Evolutionary conservation across 2,888 invertebrate genomes (phyloP).

Genomic region (Agrochola circellaris): DNA sequence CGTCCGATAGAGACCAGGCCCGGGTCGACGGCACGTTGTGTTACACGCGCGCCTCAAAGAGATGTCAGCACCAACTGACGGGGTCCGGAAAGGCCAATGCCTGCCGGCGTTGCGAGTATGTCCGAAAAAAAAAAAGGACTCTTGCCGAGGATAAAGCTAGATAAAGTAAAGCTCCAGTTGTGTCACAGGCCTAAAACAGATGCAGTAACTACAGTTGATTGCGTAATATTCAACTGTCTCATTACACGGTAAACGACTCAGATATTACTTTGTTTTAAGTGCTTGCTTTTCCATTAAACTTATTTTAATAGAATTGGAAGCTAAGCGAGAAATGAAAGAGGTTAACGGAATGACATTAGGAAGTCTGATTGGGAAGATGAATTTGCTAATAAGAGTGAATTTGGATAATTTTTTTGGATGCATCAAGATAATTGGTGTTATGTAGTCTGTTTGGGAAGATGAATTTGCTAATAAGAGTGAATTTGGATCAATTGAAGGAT

Average conservation of each 20-base stretch:
- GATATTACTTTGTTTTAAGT: constrained; percentile 51
- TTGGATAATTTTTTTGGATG: too few relatives aligned
- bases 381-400: not conserved
- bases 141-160: not conserved
- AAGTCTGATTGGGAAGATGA: not conserved
- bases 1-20: too few relatives aligned
- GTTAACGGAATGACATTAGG: not conserved
- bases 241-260: constrained; percentile 60
- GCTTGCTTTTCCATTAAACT: constrained; percentile 39
- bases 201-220: constrained; percentile 38
- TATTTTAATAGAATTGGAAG: constrained; percentile 32
- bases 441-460: not conserved
- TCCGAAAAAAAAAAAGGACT: too few relatives aligned
- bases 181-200: constrained; percentile 27
- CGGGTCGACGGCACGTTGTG: too few relatives aligned
- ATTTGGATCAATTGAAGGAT: not conserved
- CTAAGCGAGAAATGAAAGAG: constrained; percentile 31
- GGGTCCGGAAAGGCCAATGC: too few relatives aligned
- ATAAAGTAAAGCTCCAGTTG: constrained; percentile 4
- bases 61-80: too few relatives aligned
- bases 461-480: not conserved
- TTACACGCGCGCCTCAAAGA: too few relatives aligned
- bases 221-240: constrained; percentile 32
- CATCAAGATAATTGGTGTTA: too few relatives aligned
- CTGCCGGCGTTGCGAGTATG: too few relatives aligned